Evolutionary conservation across 2,888 invertebrate species (phyloP), one percentile per base, ranked within the genome.

Genomic region (Dicranocentrus wangi): DNA sequence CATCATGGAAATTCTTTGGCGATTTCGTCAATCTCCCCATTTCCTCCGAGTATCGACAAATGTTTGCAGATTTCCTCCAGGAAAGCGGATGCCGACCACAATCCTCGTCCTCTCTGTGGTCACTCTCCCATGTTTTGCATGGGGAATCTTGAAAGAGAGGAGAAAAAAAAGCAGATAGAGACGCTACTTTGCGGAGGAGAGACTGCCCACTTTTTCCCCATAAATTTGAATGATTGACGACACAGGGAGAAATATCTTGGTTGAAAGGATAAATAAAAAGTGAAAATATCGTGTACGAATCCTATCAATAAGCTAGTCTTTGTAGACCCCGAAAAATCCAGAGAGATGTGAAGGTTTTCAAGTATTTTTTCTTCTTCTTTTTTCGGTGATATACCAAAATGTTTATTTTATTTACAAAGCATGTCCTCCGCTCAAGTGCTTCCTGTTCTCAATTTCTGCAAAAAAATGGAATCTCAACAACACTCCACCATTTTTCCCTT

Each of bases 351-450:
- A 32, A n/a, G 32, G 32, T 32, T 32, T 32, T 32, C 32, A 32
- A 32, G 32, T 32, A 32, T 32, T 53, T 19, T 53, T 21, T 60
- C 58, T 55, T 27, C 58, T 15, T 3, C 58, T 60, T 60, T 3
- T 47, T 15, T 10, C n/a, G 47, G n/a, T 47, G 47, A 47, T 19
- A 55, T 55, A 3, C 21, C 55, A 55, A 8, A 21, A 47, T 47
- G 17, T 47, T 47, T 47, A 47, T 47, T 61, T 61, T 61, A 61
- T 61, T 32, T 32, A 61, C 61, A 61, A 61, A 32, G 23, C 61
- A 61, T 61, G 61, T 61, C 61, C 61, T 61, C 21, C 61, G 61
- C 61, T 61, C 61, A 61, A 61, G 61, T 61, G 61, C 61, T 61
- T 61, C 61, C 61, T 61, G 61, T 17, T 28, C 61, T 61, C n/a